These are phyloP conservation scores for Drosophila borborema DNA, from an alignment of 2,888 invertebrate species.

Conservation along the genomic window DNA sequence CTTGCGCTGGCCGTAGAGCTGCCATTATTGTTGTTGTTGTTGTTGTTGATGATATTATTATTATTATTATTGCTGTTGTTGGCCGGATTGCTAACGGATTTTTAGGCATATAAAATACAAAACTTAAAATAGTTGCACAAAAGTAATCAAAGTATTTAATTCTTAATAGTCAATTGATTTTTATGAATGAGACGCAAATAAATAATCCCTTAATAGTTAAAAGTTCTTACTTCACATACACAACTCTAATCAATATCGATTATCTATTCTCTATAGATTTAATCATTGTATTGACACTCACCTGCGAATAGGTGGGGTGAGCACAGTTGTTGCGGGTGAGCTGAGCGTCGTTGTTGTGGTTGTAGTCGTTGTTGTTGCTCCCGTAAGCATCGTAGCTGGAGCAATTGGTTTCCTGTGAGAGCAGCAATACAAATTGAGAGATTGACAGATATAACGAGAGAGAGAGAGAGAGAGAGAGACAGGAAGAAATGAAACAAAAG, in stretches of 20 bases:
- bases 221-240: too few relatives aligned
- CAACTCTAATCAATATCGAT: background rate
- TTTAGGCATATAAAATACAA: conserved; percentile 13
- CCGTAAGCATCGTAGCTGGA: conserved; percentile 76
- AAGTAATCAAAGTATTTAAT: background rate
- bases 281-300: conserved; percentile 57
- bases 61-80: conserved; percentile 65
- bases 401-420: conserved; percentile 81
- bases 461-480: background rate
- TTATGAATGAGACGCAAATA: background rate
- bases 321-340: conserved; percentile 73
- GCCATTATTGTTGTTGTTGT: conserved; percentile 67
- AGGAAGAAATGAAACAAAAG: conserved; percentile 26
- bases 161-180: background rate
- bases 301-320: conserved; percentile 86
- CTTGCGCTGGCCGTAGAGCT: conserved; percentile 54
- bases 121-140: conserved; percentile 11
- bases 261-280: background rate
- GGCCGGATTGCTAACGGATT: conserved; percentile 60
- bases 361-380: conserved; percentile 61
- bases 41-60: background rate
- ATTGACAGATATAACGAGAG: background rate
- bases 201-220: too few relatives aligned
- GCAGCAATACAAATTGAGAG: conserved; percentile 15
- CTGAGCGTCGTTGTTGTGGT: conserved; percentile 62